Evolutionary conservation across 2,113 vertebrate genomes (phyloP), one percentile per base, ranked within the genome.

Genomic region (Passer domesticus): DNA sequence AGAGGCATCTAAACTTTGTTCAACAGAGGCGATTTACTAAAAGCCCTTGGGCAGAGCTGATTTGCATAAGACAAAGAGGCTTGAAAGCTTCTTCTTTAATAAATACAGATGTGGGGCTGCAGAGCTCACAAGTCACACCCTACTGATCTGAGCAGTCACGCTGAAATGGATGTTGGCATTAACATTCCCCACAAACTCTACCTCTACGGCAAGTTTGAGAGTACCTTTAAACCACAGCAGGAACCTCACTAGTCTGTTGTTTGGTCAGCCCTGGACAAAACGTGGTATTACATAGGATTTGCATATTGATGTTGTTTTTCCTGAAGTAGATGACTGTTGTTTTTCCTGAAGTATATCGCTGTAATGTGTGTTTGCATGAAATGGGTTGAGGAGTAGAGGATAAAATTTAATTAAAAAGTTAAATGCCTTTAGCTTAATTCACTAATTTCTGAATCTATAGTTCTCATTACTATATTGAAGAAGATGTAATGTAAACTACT

Each of bases 11-110:
- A 81, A 83, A 92, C 84, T 88, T 92, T 80, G 62, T 63, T 94
- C 31, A 4, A 31, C 49, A 74, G 58, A 89, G 79, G 21, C 18
- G 30, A 89, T 87, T 94, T 90, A 75, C 64, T 67, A 66, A 90
- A 90, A 94, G 60, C 89, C 84, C 77, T 79, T 37, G 90, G 67
- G 77, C 20, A 1, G 87, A 93, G 66, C 46, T 92, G 72, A 91
- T 96, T 93, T 95, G 64, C 88, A 96, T 92, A 87, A 87, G 33
- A 85, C 2, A 49, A 93, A 91, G 69, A 25, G 37, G 50, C 56
- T 60, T 83, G 92, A 93, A 93, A 92, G 72, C 63, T 59, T 4
- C 44, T 56, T 67, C 75, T 69, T 77, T 50, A 69, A 80, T 82
- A 94, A 89, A 78, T 82, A 94, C 49, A 93, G 77, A 93, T n/a